Base-by-base conservation (phyloP, 2,797 vertebrate genomes). In the Notamacropus eugenii region DNA sequence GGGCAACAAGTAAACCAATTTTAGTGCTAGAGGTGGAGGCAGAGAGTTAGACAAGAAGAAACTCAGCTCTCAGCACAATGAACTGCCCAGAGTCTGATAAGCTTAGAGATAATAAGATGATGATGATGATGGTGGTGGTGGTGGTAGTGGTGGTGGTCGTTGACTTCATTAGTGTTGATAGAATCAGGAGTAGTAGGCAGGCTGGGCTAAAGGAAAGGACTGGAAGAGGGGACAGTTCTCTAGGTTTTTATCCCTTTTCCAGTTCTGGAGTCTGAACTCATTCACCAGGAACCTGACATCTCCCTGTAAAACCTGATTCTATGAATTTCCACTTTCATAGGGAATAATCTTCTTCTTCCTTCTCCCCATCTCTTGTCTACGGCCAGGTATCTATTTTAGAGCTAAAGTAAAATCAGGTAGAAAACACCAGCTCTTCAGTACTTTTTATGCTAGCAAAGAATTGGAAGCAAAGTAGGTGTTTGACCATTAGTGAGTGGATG, bases 391-490 rank as follows among this genome's bases (percentile, higher is more conserved):
- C 67, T 96, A 95, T 97, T 96, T 87, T 46, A 92, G 92, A 97
- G 93, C 13, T 56, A 95, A 97, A 96, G 56, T 97, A 95, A 97
- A 94, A 58, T 90, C 97, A 96, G 96, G 96, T 95, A 95, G 96
- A 95, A 92, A 55, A 93, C 92, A 96, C 96, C 96, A 96, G 96
- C 92, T 93, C 91, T 55, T 59, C n/a, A n/a, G 90, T 93, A 58
- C 94, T 87, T 93, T 50, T 50, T 87, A 9, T 46, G 22, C 40
- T 87, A 27, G 40, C 22, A 87, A 87, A 50, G 74, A 50, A 87
- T 28, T 40, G 24, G 40, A 87, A 87, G 40, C 10, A 87, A 46
- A 87, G 40, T 87, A 19, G 40, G 10, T 46, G 24, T 3, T 46
- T 28, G 40, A 1, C 3, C 1, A 82, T 40, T 46, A 46, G 19